Evolutionary conservation across 2,113 vertebrate genomes (phyloP).

Genomic region (Phrynocephalus versicolor): DNA sequence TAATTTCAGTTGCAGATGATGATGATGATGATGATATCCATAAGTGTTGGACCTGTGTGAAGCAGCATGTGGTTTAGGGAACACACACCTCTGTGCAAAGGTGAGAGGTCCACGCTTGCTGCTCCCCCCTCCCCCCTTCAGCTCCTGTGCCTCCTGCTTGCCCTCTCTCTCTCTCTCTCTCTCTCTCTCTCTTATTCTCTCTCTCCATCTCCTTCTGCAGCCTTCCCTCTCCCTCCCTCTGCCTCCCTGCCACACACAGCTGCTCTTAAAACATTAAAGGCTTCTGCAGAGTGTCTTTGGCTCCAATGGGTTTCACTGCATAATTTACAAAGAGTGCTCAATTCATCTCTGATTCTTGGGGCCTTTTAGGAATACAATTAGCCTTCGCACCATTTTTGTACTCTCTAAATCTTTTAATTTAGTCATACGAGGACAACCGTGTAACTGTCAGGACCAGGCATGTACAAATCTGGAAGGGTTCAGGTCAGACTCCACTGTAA

Average conservation of each 20-base stretch:
- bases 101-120: too few relatives aligned
- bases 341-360: constrained; percentile 19
- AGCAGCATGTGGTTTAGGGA: too few relatives aligned
- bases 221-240: neutral
- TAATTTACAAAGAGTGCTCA: constrained; percentile 31
- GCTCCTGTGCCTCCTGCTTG: neutral
- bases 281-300: constrained; percentile 40
- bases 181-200: neutral
- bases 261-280: neutral
- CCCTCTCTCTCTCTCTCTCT: too few relatives aligned
- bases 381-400: neutral
- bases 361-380: constrained; percentile 60
- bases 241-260: neutral
- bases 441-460: constrained; percentile 34
- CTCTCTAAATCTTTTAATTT: constrained; percentile 32
- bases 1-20: too few relatives aligned
- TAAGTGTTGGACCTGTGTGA: too few relatives aligned
- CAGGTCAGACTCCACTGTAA: constrained; percentile 34
- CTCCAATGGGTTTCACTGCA: constrained; percentile 30
- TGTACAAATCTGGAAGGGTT: constrained; percentile 1
- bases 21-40: too few relatives aligned
- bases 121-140: too few relatives aligned
- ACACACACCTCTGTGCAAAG: too few relatives aligned
- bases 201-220: neutral
- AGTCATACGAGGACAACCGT: constrained; percentile 29